A percentile compares a stretch with the other conserved stretches of the same genome.
These are phyloP conservation scores for Hydrochoerus hydrochaeris DNA, from an alignment of 2,113 vertebrate genomes.

Conservation along the genomic window DNA sequence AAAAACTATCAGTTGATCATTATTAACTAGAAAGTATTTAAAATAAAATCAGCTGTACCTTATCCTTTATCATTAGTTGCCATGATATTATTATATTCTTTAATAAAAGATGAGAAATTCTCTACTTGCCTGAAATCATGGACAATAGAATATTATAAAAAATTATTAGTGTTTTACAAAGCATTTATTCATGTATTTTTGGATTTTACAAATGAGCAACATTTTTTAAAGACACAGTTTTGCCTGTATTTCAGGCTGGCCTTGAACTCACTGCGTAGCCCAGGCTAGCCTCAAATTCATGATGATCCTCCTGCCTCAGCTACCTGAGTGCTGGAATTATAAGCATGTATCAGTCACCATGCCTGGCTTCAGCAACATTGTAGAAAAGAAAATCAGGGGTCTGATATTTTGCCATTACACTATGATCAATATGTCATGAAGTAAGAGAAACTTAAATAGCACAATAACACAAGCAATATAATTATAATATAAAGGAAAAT, in stretches of 20 bases:
- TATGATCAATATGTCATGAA: not conserved
- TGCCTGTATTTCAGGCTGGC: not conserved
- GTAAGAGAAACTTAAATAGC: constrained; percentile 22
- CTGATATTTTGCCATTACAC: constrained; percentile 17
- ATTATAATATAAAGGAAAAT: constrained; percentile 6
- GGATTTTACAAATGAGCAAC: not conserved
- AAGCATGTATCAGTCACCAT: not conserved
- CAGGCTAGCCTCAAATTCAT: not conserved
- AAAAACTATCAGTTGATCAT: constrained; percentile 41
- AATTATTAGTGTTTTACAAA: not conserved
- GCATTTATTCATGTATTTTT: not conserved
- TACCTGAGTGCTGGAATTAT: not conserved
- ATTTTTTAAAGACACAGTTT: not conserved
- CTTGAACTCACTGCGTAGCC: not conserved
- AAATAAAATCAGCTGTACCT: constrained; percentile 20
- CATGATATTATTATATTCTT: constrained; percentile 1
- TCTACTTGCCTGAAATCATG: constrained; percentile 5
- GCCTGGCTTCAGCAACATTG: not conserved
- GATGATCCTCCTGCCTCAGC: not conserved
- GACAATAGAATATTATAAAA: not conserved
- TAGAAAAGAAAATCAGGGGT: constrained; percentile 11
- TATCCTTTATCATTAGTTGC: not conserved
- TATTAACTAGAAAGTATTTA: constrained; percentile 30
- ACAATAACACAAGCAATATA: not conserved
- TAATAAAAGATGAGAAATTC: constrained; percentile 45